Base-by-base conservation (phyloP, 2,797 vertebrate genomes). In the Molossus molossus region DNA sequence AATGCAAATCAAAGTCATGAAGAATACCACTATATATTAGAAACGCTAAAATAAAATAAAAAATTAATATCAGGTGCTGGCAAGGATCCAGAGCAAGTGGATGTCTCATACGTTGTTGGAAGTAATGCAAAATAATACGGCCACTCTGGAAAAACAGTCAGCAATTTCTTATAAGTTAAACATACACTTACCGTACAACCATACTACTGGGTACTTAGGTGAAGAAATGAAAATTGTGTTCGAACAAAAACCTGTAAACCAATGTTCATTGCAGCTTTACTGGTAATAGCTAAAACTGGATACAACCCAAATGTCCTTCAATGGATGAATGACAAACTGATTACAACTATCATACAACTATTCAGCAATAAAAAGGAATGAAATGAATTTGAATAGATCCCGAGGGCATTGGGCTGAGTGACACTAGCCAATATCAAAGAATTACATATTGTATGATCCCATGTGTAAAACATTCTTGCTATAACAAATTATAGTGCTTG, bases 91-190 rank as follows among this genome's bases (percentile, higher is more conserved):
- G 65, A 83, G 15, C 40, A 90, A 86, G 8, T 55, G 8, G 55
- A 29, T 33, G 1, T 82, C 64, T 76, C 67, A 65, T 21, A 50
- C 23, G 55, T n/a, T 76, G 50, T 33, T 79, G 40, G 25, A 80
- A 13, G 65, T 40, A 50, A 77, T 29, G 29, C 75, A 62, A 87
- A 90, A 84, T 53, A 17, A 40, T 45, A 90, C 2, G 60, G 29
- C 9, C 45, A 62, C 48, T 60, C 33, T 87, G 57, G 57, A 79
- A 77, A 83, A 67, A 75, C 12, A 75, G 15, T 62, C 23, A 53
- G 55, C 29, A 87, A 57, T 45, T 87, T 90, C 76, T 90, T 64
- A 79, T 60, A 92, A 65, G n/a, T 89, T 85, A 89, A 82, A 75
- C 29, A 76, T 33, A 84, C 33, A 57, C 37, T 77, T 89, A 86